phyloP scores from a whole-genome alignment of 2,113 vertebrate species.

The Mus musculus region DNA sequence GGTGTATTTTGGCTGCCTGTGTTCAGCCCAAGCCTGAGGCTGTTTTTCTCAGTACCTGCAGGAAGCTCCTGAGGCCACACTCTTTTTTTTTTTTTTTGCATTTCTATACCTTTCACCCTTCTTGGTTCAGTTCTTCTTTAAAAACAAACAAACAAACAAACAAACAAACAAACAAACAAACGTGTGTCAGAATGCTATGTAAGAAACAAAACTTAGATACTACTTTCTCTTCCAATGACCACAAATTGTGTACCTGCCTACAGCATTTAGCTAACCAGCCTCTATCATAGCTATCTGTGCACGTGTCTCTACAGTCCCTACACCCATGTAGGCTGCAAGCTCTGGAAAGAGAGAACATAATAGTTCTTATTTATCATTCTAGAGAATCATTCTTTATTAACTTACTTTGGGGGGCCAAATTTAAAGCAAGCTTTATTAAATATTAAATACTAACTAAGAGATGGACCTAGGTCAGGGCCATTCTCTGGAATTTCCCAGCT shows the following conservation, averaged over 20 bases:
- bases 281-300: constrained; percentile 16
- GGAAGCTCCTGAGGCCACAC: neutral
- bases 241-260: constrained; percentile 60
- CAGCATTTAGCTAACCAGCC: neutral
- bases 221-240: neutral
- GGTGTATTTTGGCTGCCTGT: neutral
- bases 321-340: constrained; percentile 35
- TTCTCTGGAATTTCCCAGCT: too few relatives aligned
- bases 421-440: too few relatives aligned
- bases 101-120: neutral
- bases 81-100: constrained; percentile 24
- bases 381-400: constrained; percentile 44
- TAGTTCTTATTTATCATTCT: constrained; percentile 29
- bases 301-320: constrained; percentile 47
- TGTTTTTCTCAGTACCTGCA: neutral
- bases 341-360: constrained; percentile 22
- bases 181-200: neutral
- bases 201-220: constrained; percentile 24
- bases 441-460: too few relatives aligned
- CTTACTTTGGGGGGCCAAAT: neutral
- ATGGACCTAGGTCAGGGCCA: too few relatives aligned
- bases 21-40: neutral
- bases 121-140: constrained; percentile 30
- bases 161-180: neutral
- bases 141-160: neutral